phyloP scores from a whole-genome alignment of 2,797 vertebrate genomes.

The Aplochiton taeniatus region DNA sequence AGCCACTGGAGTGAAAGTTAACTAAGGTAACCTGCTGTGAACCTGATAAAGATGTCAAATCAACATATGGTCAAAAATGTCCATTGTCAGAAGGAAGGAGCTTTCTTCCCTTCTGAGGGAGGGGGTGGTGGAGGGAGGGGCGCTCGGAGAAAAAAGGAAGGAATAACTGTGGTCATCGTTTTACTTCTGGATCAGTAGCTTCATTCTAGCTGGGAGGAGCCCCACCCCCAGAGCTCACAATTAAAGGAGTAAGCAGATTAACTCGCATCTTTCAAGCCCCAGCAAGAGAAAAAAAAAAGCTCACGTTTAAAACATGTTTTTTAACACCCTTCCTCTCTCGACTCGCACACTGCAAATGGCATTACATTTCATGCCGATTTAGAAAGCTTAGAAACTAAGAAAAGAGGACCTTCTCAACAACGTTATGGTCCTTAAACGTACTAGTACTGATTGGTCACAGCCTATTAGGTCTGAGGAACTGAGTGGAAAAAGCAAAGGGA shows the following conservation, averaged over 20 bases:
- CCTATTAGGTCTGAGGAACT: constrained; percentile 37
- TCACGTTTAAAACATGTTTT: constrained; percentile 68
- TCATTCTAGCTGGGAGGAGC: constrained; percentile 79
- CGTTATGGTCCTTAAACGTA: constrained; percentile 78
- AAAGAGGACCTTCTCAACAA: constrained; percentile 63
- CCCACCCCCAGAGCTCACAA: constrained; percentile 73
- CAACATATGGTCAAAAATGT: constrained; percentile 93
- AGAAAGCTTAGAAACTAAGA: constrained; percentile 62
- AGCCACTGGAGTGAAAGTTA: constrained; percentile 97
- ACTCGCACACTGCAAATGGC: constrained; percentile 72
- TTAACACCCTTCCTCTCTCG: constrained; percentile 28
- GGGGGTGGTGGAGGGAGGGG: constrained; percentile 63
- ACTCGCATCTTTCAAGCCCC: constrained; percentile 76
- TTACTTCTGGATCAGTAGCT: constrained; percentile 87
- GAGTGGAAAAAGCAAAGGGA: background rate
- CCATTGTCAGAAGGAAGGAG: constrained; percentile 87
- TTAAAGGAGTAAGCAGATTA: constrained; percentile 87
- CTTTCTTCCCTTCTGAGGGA: constrained; percentile 71
- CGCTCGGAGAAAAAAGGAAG: constrained; percentile 79
- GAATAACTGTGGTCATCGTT: constrained; percentile 86
- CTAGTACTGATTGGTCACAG: constrained; percentile 72
- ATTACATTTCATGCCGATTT: constrained; percentile 88
- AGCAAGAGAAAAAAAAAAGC: constrained; percentile 73
- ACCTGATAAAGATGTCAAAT: constrained; percentile 98
- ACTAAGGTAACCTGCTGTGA: constrained; percentile 96